These are phyloP conservation scores for Choreutis nemorana DNA, from an alignment of 2,888 invertebrate genomes.

Conservation along the genomic window DNA sequence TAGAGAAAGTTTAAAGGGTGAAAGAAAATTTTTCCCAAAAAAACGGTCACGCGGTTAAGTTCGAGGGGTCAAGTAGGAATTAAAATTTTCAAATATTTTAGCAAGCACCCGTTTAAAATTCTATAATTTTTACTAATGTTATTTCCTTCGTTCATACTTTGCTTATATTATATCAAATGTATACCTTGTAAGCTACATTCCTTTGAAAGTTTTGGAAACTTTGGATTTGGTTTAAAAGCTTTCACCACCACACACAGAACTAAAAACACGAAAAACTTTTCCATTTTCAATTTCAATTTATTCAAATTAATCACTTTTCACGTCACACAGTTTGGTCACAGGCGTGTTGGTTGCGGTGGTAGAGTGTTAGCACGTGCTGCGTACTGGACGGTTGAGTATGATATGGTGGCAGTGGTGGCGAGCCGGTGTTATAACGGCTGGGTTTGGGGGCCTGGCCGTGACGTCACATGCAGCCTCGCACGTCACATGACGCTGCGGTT, in stretches of 20 bases:
- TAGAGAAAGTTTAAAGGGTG: too few relatives aligned
- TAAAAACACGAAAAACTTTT: constrained; percentile 35
- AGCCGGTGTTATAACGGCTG: constrained; percentile 45
- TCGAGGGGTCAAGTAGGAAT: too few relatives aligned
- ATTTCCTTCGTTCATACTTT: too few relatives aligned
- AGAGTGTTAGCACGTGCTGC: constrained; percentile 30
- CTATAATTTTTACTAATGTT: too few relatives aligned
- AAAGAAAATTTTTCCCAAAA: too few relatives aligned
- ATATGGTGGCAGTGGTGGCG: constrained; percentile 30
- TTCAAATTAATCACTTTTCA: constrained; percentile 16
- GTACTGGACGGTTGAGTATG: constrained; percentile 32
- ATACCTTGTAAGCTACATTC: too few relatives aligned
- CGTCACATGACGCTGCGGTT: neutral
- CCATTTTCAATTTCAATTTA: constrained; percentile 22
- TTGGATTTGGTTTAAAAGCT: constrained; percentile 32
- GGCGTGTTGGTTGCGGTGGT: too few relatives aligned
- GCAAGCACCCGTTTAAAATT: too few relatives aligned
- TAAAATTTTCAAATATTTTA: too few relatives aligned
- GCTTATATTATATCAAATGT: too few relatives aligned
- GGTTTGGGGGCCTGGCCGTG: constrained; percentile 7
- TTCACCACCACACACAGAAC: constrained; percentile 31
- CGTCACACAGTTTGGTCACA: constrained; percentile 14
- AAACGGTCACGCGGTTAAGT: too few relatives aligned
- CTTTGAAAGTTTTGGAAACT: constrained; percentile 30
- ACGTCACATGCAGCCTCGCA: neutral